These are phyloP conservation scores for Dermatemys mawii DNA, from an alignment of 2,113 vertebrate genomes.

Conservation along the genomic window DNA sequence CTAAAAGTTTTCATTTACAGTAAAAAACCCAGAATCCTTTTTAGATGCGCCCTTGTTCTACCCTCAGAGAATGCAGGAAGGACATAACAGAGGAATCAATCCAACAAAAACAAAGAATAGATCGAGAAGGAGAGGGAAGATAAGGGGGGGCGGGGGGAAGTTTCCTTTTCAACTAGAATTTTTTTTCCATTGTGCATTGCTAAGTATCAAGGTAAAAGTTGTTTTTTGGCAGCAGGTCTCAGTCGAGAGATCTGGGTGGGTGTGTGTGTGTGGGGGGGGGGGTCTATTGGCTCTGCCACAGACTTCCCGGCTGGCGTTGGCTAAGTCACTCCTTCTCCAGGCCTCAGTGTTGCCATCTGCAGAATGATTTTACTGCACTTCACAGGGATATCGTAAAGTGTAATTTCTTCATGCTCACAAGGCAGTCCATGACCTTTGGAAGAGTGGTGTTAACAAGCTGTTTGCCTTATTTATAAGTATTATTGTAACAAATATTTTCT, in stretches of 20 bases:
- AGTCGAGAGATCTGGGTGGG: constrained; percentile 36
- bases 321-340: constrained; percentile 45
- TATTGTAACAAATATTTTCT: constrained; percentile 51
- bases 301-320: constrained; percentile 58
- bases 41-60: not conserved
- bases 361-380: constrained; percentile 47
- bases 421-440: constrained; percentile 57
- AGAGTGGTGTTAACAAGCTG: constrained; percentile 61
- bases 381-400: not conserved
- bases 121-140: not conserved
- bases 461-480: constrained; percentile 59
- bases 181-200: not conserved
- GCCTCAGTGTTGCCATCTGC: constrained; percentile 64
- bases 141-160: not conserved
- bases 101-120: not conserved
- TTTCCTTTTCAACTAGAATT: not conserved
- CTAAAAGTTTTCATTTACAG: not conserved
- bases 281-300: constrained; percentile 55
- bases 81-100: not conserved
- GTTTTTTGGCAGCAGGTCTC: not conserved
- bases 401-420: constrained; percentile 52
- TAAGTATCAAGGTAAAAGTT: constrained; percentile 16
- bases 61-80: not conserved
- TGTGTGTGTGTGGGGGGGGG: no score
- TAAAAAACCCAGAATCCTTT: not conserved